Percentiles rank a stretch among this genome's conserved stretches.
These are phyloP conservation scores for Rhipidura dahli DNA, from an alignment of 2,113 vertebrate species.

Conservation along the genomic window DNA sequence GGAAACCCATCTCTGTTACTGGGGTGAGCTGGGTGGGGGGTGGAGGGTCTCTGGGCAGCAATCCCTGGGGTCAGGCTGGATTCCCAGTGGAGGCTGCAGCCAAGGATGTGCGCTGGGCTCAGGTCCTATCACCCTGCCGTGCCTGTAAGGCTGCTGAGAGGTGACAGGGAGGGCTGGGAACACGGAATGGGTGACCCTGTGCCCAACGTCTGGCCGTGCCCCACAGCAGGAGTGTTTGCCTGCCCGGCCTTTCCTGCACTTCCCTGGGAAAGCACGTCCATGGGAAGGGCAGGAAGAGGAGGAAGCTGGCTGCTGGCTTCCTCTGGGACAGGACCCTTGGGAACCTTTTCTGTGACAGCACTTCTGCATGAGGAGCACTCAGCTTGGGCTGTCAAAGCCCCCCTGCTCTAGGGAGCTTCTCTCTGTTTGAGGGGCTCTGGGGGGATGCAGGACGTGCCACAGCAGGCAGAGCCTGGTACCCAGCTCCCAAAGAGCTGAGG, in stretches of 20 bases:
- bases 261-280: constrained; percentile 33
- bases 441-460: not conserved
- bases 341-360: not conserved
- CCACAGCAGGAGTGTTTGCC: not conserved
- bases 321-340: not conserved
- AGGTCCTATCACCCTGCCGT: not conserved
- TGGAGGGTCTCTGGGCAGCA: not conserved
- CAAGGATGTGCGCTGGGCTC: not conserved
- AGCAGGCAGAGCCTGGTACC: not conserved
- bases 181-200: fast-evolving
- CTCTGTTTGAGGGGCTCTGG: fast-evolving
- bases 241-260: not conserved
- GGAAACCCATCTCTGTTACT: fast-evolving
- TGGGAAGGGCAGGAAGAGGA: not conserved
- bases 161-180: not conserved
- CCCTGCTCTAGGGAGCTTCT: not conserved
- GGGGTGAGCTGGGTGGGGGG: not conserved
- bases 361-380: not conserved
- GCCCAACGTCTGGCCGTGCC: fast-evolving
- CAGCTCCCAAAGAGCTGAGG: fast-evolving
- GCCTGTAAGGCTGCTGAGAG: not conserved
- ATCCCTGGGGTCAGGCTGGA: not conserved
- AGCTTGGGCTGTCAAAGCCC: not conserved
- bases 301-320: not conserved
- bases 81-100: not conserved